A percentile compares a stretch with the other conserved stretches of the same genome.
Conservation (phyloP, 2,797 vertebrate genomes). For the Mormyrops boulengeri region DNA sequence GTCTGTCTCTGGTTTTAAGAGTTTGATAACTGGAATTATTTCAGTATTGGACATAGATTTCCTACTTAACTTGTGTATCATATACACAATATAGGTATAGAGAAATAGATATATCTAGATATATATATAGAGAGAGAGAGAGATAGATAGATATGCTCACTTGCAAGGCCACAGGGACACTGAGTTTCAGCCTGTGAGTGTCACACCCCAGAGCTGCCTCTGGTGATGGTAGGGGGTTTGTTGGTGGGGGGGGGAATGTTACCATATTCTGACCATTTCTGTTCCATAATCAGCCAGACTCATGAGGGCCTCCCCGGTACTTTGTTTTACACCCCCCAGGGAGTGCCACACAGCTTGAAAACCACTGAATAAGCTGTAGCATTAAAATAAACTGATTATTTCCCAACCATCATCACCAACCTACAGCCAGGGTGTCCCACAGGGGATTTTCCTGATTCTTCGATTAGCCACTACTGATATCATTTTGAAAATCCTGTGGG, state of each 20-base stretch:
- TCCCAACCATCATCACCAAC: not conserved
- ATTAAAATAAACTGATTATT: not conserved
- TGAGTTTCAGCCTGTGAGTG: not conserved
- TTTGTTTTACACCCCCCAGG: not conserved
- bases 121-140: not conserved
- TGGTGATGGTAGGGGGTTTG: too few species aligned
- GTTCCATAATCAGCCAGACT: not conserved
- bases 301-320: not conserved
- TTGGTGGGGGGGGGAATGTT: not conserved
- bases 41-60: not conserved
- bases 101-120: too few species aligned
- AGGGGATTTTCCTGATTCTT: not conserved
- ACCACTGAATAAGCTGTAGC: not conserved
- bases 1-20: not conserved
- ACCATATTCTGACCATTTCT: not conserved
- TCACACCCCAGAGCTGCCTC: not conserved
- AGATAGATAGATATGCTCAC: not conserved
- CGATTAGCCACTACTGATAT: not conserved
- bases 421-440: not conserved
- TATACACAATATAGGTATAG: not conserved
- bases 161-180: not conserved
- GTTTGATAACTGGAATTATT: not conserved
- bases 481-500: not conserved
- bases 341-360: not conserved
- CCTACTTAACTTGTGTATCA: not conserved